Base-by-base conservation (phyloP, 2,888 invertebrate genomes). In the Willowsia nigromaculata region DNA sequence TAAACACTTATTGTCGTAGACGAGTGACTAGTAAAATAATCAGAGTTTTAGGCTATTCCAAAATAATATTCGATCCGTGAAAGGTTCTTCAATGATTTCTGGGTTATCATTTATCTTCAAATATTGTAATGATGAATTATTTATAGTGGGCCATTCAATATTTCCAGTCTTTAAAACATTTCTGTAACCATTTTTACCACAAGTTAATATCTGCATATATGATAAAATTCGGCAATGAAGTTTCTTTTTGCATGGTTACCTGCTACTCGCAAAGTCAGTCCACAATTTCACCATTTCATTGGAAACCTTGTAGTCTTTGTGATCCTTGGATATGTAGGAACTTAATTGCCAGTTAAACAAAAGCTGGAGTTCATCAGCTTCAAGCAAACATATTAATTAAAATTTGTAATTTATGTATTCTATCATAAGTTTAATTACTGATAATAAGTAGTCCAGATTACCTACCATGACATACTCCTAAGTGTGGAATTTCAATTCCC, bases 391-490 rank as follows among this genome's bases (percentile, higher is more conserved):
- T n/a, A n/a, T n/a, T n/a, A n/a, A n/a, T n/a, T n/a, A n/a, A 50
- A 50, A 50, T 37, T 37, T 37, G 9, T 37, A 9, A 37, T 6
- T 9, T 27, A 25, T 11, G 3, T 11, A 37, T 22, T 68, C 6
- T 68, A 30, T 4, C 25, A 11, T 33, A 18, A n/a, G n/a, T 13
- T 33, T 22, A 59, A 18, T 9, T 59, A 7, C 4, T 59, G 22
- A 9, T 9, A 9, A 9, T 9, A 6, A 37, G 9, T 59, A 50
- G 5, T 15, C 3, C 13, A 50, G 15, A 7, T 68, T 30, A 6
- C 9, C 65, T 86, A 86, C 86, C 86, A 56, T 90, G 87, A 84
- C 90, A 90, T n/a, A 90, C 85, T 47, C 90, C 90, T 4, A 88
- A 62, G 85, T 87, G 87, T n/a, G 84, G 84, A 30, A 87, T 43